Percentiles rank a stretch among this genome's conserved stretches.
These are phyloP conservation scores for Siphlonurus alternatus DNA, from an alignment of 2,888 invertebrate species.

Conservation along the genomic window DNA sequence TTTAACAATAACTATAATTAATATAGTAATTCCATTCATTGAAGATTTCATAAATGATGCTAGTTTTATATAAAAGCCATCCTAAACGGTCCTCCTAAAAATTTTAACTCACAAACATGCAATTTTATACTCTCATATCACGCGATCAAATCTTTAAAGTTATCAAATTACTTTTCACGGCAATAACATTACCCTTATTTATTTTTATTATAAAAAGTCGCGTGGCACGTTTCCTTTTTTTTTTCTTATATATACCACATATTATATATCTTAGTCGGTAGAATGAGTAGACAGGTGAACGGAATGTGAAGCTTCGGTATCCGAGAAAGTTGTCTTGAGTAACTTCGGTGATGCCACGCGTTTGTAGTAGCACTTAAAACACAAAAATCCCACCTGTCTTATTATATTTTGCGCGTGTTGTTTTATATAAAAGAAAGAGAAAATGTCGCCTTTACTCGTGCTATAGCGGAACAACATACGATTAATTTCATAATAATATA, in stretches of 20 bases:
- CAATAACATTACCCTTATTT: not conserved
- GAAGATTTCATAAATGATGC: no score
- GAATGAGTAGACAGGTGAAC: not conserved
- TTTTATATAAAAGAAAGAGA: not conserved
- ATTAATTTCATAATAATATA: not conserved
- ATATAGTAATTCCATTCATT: no score
- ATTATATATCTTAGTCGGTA: not conserved
- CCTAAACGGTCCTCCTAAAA: no score
- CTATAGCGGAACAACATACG: not conserved
- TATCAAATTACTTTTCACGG: not conserved
- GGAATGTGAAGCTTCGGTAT: not conserved
- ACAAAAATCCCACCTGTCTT: not conserved
- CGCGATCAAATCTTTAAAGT: not conserved
- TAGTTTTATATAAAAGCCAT: no score
- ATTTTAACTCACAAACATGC: no score
- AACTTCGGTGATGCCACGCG: not conserved
- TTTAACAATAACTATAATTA: no score
- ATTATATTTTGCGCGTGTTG: not conserved
- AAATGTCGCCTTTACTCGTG: not conserved
- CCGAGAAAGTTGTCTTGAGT: not conserved
- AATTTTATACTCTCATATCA: not conserved
- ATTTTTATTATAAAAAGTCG: not conserved
- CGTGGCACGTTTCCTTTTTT: not conserved
- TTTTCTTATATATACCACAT: not conserved
- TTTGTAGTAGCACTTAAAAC: not conserved